Evolutionary conservation across 2,113 vertebrate genomes (phyloP), one percentile per base, ranked within the genome.

Genomic region (Platysteira castanea): DNA sequence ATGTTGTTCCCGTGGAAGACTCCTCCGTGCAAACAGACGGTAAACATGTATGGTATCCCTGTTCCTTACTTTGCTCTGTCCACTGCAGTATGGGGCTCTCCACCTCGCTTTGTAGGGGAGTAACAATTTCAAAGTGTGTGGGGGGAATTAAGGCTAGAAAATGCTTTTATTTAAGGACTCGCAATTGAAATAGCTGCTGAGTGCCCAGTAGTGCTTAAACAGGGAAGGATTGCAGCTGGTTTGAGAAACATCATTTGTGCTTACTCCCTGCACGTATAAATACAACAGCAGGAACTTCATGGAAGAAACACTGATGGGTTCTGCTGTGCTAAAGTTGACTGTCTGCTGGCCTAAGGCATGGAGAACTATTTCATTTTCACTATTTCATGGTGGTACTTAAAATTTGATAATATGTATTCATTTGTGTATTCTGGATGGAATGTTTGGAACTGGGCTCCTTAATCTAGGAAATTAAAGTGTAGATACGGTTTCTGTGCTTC

Each of bases 1-100:
- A 95, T 53, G 79, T 95, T 53, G 79, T 95, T 73, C 80, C 78
- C 64, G 83, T 97, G 63, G 98, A 97, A 76, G 97, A 97, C 59
- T 86, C 97, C 76, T 65, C 67, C 53, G 74, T 97, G 49, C 98
- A 99, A 92, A 93, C 94, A 23, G 98, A 98, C 21, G 97, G 67
- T 95, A 98, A 98, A 64, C 98, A 98, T 91, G 97, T 98, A 98
- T 86, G 96, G 68, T 79, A 93, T 85, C 84, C 76, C 31, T 14
- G 56, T 63, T 96, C 68, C 59, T 73, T 86, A 42, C 44, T 76
- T 74, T 50, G 52, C 67, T 89, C 71, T 57, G 20, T 91, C 52
- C 0, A 0, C 9, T 27, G 3, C 30, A 26, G 2, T 21, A 15
- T 9, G 10, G 23, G 60, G 33, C 60, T 89, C 61, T 49, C 87